Conservation (phyloP, 92 coral and sea anemone genomes). For the Ricordea florida region DNA sequence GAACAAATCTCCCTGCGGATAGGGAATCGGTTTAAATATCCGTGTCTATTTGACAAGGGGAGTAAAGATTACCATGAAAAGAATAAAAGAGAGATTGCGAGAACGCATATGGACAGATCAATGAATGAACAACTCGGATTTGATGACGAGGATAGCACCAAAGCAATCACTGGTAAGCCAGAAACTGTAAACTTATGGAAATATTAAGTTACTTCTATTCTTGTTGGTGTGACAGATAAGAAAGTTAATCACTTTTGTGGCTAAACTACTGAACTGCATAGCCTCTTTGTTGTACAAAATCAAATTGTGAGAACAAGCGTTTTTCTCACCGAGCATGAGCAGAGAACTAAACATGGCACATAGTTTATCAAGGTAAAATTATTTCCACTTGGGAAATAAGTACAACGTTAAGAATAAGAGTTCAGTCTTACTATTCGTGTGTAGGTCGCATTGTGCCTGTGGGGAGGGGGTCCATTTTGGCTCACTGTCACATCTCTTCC, state of each 20-base stretch:
- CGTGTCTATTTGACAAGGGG: neutral
- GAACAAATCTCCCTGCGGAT: neutral
- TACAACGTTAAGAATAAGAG: neutral
- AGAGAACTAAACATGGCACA: neutral
- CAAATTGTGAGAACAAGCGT: neutral
- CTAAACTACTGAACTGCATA: neutral
- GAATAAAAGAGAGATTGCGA: slow-evolving; percentile 1
- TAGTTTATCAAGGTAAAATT: neutral
- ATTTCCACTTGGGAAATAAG: slow-evolving; percentile 5
- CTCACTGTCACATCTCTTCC: neutral
- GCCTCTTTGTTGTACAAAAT: neutral
- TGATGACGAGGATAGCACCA: neutral
- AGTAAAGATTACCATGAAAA: neutral
- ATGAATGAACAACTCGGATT: neutral
- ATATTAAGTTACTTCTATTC: neutral
- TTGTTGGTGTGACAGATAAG: neutral
- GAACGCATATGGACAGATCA: neutral
- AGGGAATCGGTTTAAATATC: neutral
- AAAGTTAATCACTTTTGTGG: slow-evolving; percentile 2
- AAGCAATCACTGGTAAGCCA: slow-evolving; percentile 4
- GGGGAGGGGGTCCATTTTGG: neutral
- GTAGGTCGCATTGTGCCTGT: slow-evolving; percentile 15
- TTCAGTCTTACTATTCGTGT: neutral
- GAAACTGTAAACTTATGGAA: neutral
- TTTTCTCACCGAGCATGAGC: neutral